Percentiles rank a stretch among this genome's conserved stretches.
phyloP scores from a whole-genome alignment of 2,888 invertebrate genomes.

The Drosophila setosimentum region DNA sequence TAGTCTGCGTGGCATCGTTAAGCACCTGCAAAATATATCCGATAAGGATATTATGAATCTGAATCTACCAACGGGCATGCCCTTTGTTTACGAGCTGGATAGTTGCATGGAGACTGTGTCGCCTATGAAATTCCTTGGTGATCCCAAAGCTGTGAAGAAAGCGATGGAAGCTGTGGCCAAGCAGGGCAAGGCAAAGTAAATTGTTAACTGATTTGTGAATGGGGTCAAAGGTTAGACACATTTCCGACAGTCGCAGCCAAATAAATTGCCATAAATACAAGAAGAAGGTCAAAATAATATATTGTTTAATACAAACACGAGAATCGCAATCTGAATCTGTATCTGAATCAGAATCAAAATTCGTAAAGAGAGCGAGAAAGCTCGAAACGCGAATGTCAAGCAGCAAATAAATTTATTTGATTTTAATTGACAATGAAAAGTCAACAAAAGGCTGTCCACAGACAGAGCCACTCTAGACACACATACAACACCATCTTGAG shows the following conservation, averaged over 20 bases:
- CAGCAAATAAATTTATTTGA: constrained; percentile 82
- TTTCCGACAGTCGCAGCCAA: constrained; percentile 39
- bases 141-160: constrained; percentile 91
- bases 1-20: constrained; percentile 94
- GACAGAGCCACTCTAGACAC: constrained; percentile 11
- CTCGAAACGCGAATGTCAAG: constrained; percentile 67
- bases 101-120: constrained; percentile 90
- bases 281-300: constrained; percentile 63
- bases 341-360: constrained; percentile 39
- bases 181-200: constrained; percentile 90
- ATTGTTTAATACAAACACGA: constrained; percentile 58
- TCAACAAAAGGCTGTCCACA: constrained; percentile 57
- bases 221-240: constrained; percentile 16
- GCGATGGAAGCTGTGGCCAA: constrained; percentile 93
- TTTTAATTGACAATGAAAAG: constrained; percentile 83
- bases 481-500: constrained; percentile 15
- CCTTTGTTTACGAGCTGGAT: constrained; percentile 92
- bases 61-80: constrained; percentile 92
- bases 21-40: constrained; percentile 92
- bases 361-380: constrained; percentile 23
- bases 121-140: constrained; percentile 92
- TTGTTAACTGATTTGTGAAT: constrained; percentile 20
- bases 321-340: constrained; percentile 33
- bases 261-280: constrained; percentile 47
- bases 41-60: constrained; percentile 91